A percentile compares a stretch with the other conserved stretches of the same genome.
Conservation (phyloP, 2,113 vertebrate species). For the Fregata magnificens region DNA sequence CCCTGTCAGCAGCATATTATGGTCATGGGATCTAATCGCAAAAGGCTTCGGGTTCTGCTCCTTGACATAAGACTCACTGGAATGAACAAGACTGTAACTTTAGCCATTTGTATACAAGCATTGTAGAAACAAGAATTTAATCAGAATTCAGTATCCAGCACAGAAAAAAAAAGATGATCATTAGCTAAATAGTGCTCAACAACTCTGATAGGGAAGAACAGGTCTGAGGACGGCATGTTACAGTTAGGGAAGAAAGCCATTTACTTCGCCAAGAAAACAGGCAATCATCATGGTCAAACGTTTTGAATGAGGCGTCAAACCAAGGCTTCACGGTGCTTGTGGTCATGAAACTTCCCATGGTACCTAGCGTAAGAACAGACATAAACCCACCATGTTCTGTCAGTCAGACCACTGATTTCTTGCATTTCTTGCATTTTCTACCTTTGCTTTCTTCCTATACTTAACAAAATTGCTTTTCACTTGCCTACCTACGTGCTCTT, state of each 20-base stretch:
- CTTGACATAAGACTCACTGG: not conserved
- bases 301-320: not conserved
- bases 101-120: not conserved
- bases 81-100: not conserved
- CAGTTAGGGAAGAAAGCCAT: not conserved
- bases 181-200: not conserved
- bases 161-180: not conserved
- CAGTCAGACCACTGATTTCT: not conserved
- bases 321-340: not conserved
- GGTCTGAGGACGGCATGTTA: not conserved
- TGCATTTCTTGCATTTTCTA: not conserved
- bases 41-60: not conserved
- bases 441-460: not conserved
- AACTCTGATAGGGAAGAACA: not conserved
- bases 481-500: not conserved
- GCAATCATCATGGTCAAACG: not conserved
- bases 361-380: not conserved
- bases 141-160: not conserved
- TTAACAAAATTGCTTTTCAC: not conserved
- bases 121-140: not conserved
- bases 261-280: not conserved
- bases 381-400: not conserved
- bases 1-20: not conserved
- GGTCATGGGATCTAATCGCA: not conserved
- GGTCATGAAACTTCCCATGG: not conserved